Evolutionary conservation across 2,797 vertebrate genomes (phyloP).

Genomic region (Phataginus tetradactyla): DNA sequence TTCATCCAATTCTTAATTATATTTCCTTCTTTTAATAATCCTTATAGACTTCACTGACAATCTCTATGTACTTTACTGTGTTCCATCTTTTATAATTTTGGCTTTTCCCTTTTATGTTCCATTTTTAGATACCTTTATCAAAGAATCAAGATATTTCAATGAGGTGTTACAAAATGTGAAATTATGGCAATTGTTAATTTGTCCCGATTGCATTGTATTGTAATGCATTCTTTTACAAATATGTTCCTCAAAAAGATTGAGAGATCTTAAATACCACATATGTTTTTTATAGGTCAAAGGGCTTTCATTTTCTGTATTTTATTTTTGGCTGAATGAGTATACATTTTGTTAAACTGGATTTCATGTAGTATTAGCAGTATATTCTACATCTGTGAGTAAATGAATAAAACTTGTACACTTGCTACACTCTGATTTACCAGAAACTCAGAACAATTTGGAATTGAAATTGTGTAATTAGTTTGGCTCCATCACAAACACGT

Average conservation of each 20-base stretch:
- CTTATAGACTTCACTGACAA: background rate
- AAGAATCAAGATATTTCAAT: background rate
- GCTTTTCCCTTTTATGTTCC: background rate
- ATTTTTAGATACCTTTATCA: constrained; percentile 34
- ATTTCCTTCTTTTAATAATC: background rate
- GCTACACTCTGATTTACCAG: constrained; percentile 63
- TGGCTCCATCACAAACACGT: constrained; percentile 67
- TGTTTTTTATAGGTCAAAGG: background rate
- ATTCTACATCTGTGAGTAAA: background rate
- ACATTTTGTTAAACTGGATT: constrained; percentile 10
- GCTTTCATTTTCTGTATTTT: background rate
- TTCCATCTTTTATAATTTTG: background rate
- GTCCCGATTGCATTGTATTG: background rate
- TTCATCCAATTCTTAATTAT: background rate
- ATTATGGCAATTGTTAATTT: constrained; percentile 30
- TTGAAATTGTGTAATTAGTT: constrained; percentile 72
- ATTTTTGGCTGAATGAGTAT: background rate
- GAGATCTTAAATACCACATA: background rate
- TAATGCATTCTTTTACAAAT: background rate
- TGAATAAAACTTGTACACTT: constrained; percentile 49
- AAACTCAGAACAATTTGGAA: constrained; percentile 56
- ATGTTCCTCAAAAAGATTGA: background rate
- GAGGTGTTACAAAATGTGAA: background rate
- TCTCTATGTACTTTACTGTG: background rate
- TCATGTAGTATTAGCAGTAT: background rate